A percentile compares a stretch with the other conserved stretches of the same genome.
These are phyloP conservation scores for Sebastes itinus DNA, from an alignment of 2,797 vertebrate genomes.

Conservation along the genomic window DNA sequence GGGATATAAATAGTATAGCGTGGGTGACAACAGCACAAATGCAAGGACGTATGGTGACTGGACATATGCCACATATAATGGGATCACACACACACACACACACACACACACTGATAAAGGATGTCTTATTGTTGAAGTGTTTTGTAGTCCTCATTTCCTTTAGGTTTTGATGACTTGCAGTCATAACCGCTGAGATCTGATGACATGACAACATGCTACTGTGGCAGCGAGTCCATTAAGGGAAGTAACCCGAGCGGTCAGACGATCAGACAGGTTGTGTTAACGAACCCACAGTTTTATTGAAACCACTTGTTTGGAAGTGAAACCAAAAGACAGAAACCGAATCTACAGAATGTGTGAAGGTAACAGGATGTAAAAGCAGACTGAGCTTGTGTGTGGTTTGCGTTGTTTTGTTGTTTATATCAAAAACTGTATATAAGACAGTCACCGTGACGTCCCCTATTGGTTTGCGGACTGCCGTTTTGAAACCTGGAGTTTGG, in stretches of 20 bases:
- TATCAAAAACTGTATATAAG: no score
- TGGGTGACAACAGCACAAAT: constrained; percentile 69
- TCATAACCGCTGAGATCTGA: not conserved
- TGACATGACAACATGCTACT: not conserved
- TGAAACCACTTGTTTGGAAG: constrained; percentile 30
- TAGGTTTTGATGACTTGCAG: not conserved
- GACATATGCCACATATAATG: constrained; percentile 56
- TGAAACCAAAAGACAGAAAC: constrained; percentile 31
- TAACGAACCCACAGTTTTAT: not conserved
- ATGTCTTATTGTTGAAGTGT: not conserved
- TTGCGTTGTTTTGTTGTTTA: not conserved
- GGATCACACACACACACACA: constrained; percentile 11
- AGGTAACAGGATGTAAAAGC: not conserved
- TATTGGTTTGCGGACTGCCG: no score
- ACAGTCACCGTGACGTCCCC: no score
- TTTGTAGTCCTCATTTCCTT: not conserved
- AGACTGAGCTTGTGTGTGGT: not conserved
- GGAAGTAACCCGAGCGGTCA: constrained; percentile 18
- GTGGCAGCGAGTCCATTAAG: not conserved
- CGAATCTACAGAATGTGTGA: not conserved
- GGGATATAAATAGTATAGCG: constrained; percentile 77
- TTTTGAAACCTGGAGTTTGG: no score
- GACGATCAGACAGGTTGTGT: not conserved
- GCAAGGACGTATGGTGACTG: constrained; percentile 62
- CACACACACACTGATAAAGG: constrained; percentile 4